Percentiles rank a stretch among this genome's conserved stretches.
These are phyloP conservation scores for Microctonus hyperodae DNA, from an alignment of 2,888 invertebrate species.

Conservation along the genomic window DNA sequence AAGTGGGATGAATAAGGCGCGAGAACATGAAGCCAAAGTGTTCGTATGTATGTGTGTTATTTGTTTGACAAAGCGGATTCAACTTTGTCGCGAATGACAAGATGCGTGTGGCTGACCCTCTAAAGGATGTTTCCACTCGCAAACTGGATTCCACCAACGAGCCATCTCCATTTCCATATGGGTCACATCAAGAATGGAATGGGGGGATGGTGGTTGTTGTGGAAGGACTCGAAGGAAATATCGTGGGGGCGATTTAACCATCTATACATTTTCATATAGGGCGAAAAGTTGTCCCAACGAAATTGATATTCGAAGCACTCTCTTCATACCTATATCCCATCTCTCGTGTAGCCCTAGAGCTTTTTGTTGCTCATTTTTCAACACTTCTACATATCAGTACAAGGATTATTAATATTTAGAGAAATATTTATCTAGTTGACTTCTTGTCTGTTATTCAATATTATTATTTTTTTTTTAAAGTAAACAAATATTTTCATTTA, in stretches of 20 bases:
- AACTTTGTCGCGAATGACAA: slow-evolving; percentile 16
- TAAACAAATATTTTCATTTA: too few relatives aligned
- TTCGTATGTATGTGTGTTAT: not conserved
- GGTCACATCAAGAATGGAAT: slow-evolving; percentile 41
- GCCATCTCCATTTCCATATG: slow-evolving; percentile 61
- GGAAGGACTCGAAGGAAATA: slow-evolving; percentile 2
- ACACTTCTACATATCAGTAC: too few relatives aligned
- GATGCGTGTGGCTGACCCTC: slow-evolving; percentile 51
- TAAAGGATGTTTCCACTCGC: slow-evolving; percentile 58
- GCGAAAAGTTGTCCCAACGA: slow-evolving; percentile 54
- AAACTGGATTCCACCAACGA: slow-evolving; percentile 59
- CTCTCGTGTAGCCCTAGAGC: not conserved
- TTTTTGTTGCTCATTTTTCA: not conserved
- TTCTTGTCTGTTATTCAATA: too few relatives aligned
- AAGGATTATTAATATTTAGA: too few relatives aligned
- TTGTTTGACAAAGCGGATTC: slow-evolving; percentile 17
- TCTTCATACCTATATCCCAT: slow-evolving; percentile 21
- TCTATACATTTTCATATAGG: slow-evolving; percentile 25
- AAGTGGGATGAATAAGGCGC: slow-evolving; percentile 12
- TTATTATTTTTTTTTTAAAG: too few relatives aligned
- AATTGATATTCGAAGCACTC: slow-evolving; percentile 58
- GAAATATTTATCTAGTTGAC: too few relatives aligned
- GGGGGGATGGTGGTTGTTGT: slow-evolving; percentile 31
- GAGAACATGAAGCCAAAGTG: not conserved
- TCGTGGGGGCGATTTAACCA: slow-evolving; percentile 20